Base-by-base conservation (phyloP, 2,797 vertebrate genomes). In the Xiphorhynchus erythropygius region DNA sequence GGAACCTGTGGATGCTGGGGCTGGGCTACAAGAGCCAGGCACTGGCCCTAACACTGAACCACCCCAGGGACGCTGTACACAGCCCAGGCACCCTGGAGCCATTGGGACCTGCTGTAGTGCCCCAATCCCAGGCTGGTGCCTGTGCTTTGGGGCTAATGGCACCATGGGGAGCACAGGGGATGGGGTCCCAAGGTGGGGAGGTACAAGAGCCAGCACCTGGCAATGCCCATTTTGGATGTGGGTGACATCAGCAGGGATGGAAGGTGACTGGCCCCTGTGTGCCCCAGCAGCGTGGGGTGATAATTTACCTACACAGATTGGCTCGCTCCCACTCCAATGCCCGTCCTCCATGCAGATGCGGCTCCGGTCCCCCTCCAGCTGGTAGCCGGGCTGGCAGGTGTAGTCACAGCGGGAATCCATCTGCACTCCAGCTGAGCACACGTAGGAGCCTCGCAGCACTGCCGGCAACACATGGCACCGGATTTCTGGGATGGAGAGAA, bases 381-480 rank as follows among this genome's bases (percentile, higher is more conserved):
- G 98, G 96, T 99, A 99, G 27, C 99, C 99, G 0, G 97, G 97
- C 69, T 87, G 73, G 89, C 99, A 99, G 94, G 96, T 97, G 95
- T 99, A 99, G 84, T 98, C 98, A 16, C 99, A 99, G 94, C 98
- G 98, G 84, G 99, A 99, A 97, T 99, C 98, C 89, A 99, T 98
- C 94, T 98, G 94, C 46, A 98, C 98, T 4, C 99, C 98, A 0
- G 98, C 97, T 7, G 98, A 98, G 97, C 99, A 99, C 71, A 94
- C 97, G 93, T 99, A 99, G n/a, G 98, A 98, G 87, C 99, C 99
- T 11, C 98, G 97, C 12, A 97, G 96, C 93, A 99, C 97, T 4
- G 98, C 97, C 2, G 98, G 98, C 96, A 99, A 96, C 50, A 98
- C 94, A 0, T 94, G 98, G 97, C 99, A 99, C 52, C 98, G 98